A percentile compares a stretch with the other conserved stretches of the same genome.
These are phyloP conservation scores for Parnassius apollo DNA, from an alignment of 2,888 invertebrate genomes.

Conservation along the genomic window DNA sequence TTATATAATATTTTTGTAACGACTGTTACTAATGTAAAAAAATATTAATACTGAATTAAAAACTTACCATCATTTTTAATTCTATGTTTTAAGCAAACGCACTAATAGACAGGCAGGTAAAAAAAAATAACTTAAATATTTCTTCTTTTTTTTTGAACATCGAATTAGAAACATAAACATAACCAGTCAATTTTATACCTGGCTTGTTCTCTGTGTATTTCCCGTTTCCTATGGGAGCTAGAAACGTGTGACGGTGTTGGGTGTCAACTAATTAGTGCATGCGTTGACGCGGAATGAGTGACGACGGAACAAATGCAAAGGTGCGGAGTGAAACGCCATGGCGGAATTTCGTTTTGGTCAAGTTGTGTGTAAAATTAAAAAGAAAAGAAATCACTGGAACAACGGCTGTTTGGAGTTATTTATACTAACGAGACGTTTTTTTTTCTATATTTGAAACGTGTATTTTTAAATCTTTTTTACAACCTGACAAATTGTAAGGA, in stretches of 20 bases:
- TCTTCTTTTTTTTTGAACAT: constrained; percentile 23
- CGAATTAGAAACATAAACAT: constrained; percentile 34
- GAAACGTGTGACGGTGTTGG: constrained; percentile 52
- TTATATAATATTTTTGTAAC: too few relatives aligned
- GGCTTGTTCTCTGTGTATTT: constrained; percentile 45
- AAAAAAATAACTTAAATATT: constrained; percentile 3
- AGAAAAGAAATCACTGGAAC: not conserved
- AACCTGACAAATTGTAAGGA: too few relatives aligned
- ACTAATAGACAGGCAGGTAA: too few relatives aligned
- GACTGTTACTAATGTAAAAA: too few relatives aligned
- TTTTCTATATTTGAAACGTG: too few relatives aligned
- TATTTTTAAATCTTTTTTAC: too few relatives aligned
- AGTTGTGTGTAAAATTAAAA: constrained; percentile 27
- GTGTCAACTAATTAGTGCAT: constrained; percentile 73
- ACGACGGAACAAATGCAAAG: constrained; percentile 55
- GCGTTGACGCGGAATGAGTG: constrained; percentile 72
- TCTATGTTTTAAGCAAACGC: too few relatives aligned
- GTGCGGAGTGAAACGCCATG: constrained; percentile 54
- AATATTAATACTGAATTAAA: too few relatives aligned
- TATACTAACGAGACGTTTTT: not conserved
- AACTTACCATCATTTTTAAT: too few relatives aligned
- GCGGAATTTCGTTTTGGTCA: constrained; percentile 33
- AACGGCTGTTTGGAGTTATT: not conserved
- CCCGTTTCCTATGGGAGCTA: constrained; percentile 64
- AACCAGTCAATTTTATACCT: constrained; percentile 66